These are phyloP conservation scores for Psammodynastes pulverulentus DNA, from an alignment of 2,113 vertebrate species.

Conservation along the genomic window DNA sequence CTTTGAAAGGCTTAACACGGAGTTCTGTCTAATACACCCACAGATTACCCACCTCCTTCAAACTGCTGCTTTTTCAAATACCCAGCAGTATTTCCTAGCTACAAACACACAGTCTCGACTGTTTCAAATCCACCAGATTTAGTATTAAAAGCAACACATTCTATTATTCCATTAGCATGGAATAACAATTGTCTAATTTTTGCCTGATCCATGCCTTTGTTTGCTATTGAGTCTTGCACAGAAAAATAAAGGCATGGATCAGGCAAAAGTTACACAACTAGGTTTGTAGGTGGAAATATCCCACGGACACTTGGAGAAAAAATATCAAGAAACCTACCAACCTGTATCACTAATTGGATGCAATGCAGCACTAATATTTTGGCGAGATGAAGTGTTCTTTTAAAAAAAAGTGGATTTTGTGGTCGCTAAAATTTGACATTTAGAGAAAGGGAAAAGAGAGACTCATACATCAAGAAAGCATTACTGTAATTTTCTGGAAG, in stretches of 20 bases:
- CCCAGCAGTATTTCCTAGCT: slow-evolving; percentile 61
- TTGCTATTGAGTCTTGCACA: slow-evolving; percentile 53
- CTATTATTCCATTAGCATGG: slow-evolving; percentile 62
- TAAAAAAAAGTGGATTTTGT: slow-evolving; percentile 27
- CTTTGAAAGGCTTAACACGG: slow-evolving; percentile 50
- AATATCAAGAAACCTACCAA: slow-evolving; percentile 63
- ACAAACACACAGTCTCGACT: slow-evolving; percentile 48
- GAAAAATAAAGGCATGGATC: slow-evolving; percentile 44
- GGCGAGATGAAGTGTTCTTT: too few species aligned
- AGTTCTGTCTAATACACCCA: slow-evolving; percentile 64
- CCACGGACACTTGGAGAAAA: slow-evolving; percentile 57
- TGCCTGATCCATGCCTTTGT: slow-evolving; percentile 33
- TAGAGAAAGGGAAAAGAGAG: slow-evolving; percentile 28
- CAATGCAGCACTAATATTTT: slow-evolving; percentile 58
- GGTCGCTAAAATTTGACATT: slow-evolving; percentile 56
- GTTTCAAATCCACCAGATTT: slow-evolving; percentile 61
- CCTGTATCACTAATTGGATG: slow-evolving; percentile 55
- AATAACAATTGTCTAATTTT: slow-evolving; percentile 61
- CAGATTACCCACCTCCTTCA: slow-evolving; percentile 58
- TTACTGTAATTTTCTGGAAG: slow-evolving; percentile 41
- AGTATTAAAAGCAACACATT: slow-evolving; percentile 61
- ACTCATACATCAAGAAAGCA: background rate
- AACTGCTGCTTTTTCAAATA: slow-evolving; percentile 62
- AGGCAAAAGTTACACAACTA: slow-evolving; percentile 46
- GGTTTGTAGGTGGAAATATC: slow-evolving; percentile 62